Percentiles rank a stretch among this genome's conserved stretches.
Conservation (phyloP, 2,797 vertebrate genomes). For the Chelon labrosus region DNA sequence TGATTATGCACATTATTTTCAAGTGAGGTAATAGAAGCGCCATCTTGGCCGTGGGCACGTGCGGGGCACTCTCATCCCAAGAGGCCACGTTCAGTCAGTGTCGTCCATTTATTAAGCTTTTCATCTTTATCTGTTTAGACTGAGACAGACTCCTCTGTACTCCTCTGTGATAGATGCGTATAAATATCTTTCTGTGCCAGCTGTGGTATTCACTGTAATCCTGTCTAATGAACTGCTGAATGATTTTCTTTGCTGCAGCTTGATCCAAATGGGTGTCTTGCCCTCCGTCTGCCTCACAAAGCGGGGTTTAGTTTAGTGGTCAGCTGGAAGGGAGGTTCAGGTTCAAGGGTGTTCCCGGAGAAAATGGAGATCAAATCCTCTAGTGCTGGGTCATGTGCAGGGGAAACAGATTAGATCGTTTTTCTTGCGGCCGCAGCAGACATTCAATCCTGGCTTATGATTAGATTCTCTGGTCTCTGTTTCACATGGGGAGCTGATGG, state of each 20-base stretch:
- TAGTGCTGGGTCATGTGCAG: not conserved
- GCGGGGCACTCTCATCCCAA: slow-evolving; percentile 12
- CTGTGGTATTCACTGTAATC: slow-evolving; percentile 46
- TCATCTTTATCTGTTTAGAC: slow-evolving; percentile 31
- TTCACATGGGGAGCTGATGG: not conserved
- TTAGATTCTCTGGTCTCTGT: slow-evolving; percentile 8
- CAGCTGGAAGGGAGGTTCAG: not conserved
- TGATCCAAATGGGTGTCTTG: slow-evolving; percentile 5
- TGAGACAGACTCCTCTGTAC: not conserved
- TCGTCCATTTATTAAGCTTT: slow-evolving; percentile 25
- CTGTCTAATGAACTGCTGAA: slow-evolving; percentile 24
- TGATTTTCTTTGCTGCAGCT: not conserved
- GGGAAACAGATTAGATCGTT: slow-evolving; percentile 26
- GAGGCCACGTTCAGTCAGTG: slow-evolving; percentile 17
- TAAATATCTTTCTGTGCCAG: slow-evolving; percentile 20
- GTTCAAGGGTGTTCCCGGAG: slow-evolving; percentile 7
- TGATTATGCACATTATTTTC: slow-evolving; percentile 4
- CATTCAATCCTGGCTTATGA: not conserved
- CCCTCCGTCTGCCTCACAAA: slow-evolving; percentile 27
- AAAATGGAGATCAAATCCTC: slow-evolving; percentile 5
- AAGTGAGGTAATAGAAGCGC: not conserved
- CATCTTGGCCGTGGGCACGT: slow-evolving; percentile 8
- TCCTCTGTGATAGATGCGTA: slow-evolving; percentile 8
- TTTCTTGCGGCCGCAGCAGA: not conserved
- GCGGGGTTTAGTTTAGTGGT: slow-evolving; percentile 6